Conservation (phyloP, 2,888 invertebrate species). For the Thysanoteuthis rhombus region DNA sequence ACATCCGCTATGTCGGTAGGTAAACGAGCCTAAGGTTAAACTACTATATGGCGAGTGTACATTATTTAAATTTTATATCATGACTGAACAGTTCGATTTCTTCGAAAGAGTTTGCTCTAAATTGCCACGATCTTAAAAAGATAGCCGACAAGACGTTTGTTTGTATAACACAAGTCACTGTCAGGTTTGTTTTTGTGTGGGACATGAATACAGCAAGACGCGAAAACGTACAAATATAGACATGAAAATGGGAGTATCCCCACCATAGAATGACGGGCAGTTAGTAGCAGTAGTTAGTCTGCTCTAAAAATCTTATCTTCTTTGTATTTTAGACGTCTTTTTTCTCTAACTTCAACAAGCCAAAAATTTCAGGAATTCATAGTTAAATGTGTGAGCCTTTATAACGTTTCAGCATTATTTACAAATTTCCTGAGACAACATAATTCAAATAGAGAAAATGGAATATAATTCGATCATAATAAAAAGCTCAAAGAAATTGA, state of each 20-base stretch:
- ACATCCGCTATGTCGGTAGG: no score
- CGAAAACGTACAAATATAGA: not conserved
- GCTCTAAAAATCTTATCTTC: not conserved
- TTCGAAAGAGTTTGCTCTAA: not conserved
- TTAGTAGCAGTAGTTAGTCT: not conserved
- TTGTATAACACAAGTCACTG: not conserved
- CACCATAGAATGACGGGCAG: not conserved
- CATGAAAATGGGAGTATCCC: not conserved
- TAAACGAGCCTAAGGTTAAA: no score
- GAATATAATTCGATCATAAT: no score
- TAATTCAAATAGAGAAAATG: no score
- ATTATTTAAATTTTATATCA: no score
- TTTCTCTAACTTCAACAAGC: not conserved
- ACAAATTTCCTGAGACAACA: no score
- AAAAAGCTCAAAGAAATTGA: no score
- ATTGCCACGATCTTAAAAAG: not conserved
- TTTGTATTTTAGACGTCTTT: not conserved
- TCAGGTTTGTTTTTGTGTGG: not conserved
- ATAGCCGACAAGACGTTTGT: not conserved
- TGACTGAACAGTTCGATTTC: no score
- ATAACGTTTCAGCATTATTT: no score
- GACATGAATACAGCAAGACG: not conserved
- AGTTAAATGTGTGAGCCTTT: no score
- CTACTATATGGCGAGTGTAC: no score
- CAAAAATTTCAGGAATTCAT: no score